Percentiles rank a stretch among this genome's conserved stretches.
These are phyloP conservation scores for Minunthozetes semirufus DNA, from an alignment of 2,888 invertebrate species.

Conservation along the genomic window DNA sequence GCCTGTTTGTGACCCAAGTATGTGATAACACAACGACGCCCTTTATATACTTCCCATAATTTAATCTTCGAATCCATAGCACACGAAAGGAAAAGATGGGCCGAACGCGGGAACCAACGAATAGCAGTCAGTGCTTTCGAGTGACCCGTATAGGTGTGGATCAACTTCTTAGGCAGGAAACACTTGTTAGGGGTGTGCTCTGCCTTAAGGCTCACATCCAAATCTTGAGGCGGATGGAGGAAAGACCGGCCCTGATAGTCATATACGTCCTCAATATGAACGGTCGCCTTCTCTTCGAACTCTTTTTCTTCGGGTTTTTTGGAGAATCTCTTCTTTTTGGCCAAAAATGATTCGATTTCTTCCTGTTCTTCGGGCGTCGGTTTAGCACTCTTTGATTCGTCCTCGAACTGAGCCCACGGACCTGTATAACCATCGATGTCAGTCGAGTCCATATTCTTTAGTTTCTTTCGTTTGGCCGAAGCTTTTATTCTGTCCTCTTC, in stretches of 20 bases:
- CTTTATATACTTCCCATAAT: constrained; percentile 98
- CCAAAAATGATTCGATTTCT: constrained; percentile 84
- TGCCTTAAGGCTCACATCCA: constrained; percentile 70
- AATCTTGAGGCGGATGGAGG: constrained; percentile 83
- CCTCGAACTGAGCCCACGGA: constrained; percentile 92
- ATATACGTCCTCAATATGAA: constrained; percentile 83
- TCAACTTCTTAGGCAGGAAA: constrained; percentile 88
- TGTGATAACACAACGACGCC: constrained; percentile 81
- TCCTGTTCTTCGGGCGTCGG: constrained; percentile 88
- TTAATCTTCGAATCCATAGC: constrained; percentile 97
- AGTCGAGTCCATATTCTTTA: constrained; percentile 78
- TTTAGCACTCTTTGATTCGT: constrained; percentile 78
- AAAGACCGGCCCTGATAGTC: constrained; percentile 98
- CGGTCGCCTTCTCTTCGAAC: constrained; percentile 85
- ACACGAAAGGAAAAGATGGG: constrained; percentile 86
- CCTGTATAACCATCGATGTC: constrained; percentile 93
- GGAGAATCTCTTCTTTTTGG: constrained; percentile 66
- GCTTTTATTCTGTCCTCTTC: neutral
- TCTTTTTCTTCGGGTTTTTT: constrained; percentile 70
- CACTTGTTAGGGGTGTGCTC: constrained; percentile 87
- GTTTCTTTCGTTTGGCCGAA: constrained; percentile 47
- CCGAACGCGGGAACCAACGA: constrained; percentile 87
- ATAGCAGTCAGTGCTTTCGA: constrained; percentile 91
- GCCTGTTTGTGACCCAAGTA: constrained; percentile 96
- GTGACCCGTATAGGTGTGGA: constrained; percentile 95